phyloP scores from a whole-genome alignment of 2,113 vertebrate genomes.

The Ictidomys tridecemlineatus region DNA sequence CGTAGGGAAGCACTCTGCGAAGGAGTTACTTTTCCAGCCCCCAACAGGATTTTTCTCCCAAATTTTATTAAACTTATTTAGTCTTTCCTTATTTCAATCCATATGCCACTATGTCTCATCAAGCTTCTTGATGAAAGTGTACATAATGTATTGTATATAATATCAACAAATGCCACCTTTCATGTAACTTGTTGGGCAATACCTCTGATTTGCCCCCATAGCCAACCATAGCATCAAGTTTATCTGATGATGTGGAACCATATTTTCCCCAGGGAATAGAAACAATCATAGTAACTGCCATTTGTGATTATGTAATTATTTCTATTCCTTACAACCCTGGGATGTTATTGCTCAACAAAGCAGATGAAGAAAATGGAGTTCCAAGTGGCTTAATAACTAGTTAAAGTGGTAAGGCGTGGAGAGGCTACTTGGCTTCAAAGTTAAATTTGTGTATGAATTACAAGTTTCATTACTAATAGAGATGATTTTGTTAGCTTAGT shows the following conservation, averaged over 20 bases:
- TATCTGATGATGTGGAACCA: neutral
- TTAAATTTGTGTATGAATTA: neutral
- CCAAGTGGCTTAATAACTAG: neutral
- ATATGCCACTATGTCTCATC: neutral
- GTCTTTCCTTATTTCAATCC: neutral
- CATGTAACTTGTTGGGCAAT: neutral
- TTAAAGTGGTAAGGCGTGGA: neutral
- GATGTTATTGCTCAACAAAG: neutral
- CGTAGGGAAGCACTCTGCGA: neutral
- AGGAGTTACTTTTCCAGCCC: neutral
- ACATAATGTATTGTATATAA: neutral
- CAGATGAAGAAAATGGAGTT: slow-evolving; percentile 16
- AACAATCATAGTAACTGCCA: neutral
- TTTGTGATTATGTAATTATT: neutral
- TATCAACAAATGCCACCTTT: neutral
- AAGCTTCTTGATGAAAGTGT: neutral
- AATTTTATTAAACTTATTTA: slow-evolving; percentile 15
- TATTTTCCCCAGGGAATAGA: neutral
- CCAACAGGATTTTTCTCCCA: neutral
- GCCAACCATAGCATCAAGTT: neutral
- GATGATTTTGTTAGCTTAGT: slow-evolving; percentile 38
- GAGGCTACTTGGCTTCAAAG: neutral
- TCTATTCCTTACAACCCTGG: neutral
- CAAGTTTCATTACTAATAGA: neutral
- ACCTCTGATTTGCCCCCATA: neutral